A percentile compares a stretch with the other conserved stretches of the same genome.
Evolutionary conservation across 1,140 invertebrate species (phyloP).

Genomic region (Drosophila sproati): DNA sequence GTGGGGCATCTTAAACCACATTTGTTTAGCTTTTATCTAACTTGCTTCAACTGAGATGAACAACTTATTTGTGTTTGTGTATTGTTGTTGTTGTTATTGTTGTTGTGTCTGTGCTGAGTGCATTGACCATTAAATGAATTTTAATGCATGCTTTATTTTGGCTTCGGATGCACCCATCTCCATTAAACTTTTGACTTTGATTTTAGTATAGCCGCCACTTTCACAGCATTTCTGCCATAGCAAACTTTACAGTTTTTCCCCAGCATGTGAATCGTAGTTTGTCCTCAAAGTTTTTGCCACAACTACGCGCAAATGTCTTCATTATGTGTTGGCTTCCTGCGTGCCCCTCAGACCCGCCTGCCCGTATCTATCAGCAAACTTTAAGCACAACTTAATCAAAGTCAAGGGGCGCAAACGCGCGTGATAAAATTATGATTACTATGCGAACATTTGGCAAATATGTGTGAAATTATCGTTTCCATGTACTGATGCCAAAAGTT

Average conservation of each 20-base stretch:
- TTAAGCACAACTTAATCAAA: conserved; percentile 80
- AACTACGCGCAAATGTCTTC: conserved; percentile 43
- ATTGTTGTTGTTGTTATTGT: conserved; percentile 19
- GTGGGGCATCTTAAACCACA: no score
- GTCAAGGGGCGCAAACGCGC: conserved; percentile 57
- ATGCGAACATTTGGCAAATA: conserved; percentile 51
- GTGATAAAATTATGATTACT: conserved; percentile 77
- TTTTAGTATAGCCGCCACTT: background rate
- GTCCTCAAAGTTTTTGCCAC: conserved; percentile 35
- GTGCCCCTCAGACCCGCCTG: no score
- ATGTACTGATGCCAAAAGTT: conserved; percentile 50
- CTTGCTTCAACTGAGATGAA: background rate
- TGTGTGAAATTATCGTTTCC: conserved; percentile 79
- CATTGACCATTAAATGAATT: conserved; percentile 76
- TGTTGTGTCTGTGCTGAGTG: conserved; percentile 29
- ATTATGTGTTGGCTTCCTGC: conserved; percentile 31
- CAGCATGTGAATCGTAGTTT: conserved; percentile 13
- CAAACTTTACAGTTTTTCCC: background rate
- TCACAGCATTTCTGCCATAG: background rate
- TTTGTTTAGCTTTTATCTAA: background rate
- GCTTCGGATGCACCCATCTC: conserved; percentile 16
- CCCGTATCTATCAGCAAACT: conserved; percentile 41
- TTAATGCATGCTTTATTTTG: conserved; percentile 65
- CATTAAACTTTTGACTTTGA: conserved; percentile 1
- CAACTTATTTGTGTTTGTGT: conserved; percentile 22